Conservation (phyloP, 1,140 invertebrate species). For the Aphaenogaster rudis region DNA sequence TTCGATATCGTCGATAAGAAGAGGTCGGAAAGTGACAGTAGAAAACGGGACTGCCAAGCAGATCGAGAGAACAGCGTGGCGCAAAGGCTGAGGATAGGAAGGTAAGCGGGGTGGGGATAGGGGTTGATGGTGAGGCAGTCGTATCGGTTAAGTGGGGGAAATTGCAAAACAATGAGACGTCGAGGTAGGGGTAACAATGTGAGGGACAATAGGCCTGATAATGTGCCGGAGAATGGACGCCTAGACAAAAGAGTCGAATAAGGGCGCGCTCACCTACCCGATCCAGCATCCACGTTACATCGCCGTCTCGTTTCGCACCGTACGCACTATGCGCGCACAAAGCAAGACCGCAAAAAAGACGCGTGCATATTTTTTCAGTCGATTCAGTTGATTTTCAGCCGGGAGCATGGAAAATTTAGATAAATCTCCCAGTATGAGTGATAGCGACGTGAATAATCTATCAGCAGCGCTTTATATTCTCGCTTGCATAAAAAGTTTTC, state of each 20-base stretch:
- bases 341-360: conserved; percentile 68
- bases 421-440: conserved; percentile 29
- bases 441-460: background rate
- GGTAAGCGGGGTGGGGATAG: conserved; percentile 62
- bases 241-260: conserved; percentile 87
- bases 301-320: conserved; percentile 72
- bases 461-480: background rate
- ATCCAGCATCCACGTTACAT: conserved; percentile 78
- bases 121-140: conserved; percentile 77
- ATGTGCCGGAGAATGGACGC: conserved; percentile 86
- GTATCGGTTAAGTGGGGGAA: conserved; percentile 87
- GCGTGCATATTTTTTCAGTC: conserved; percentile 54
- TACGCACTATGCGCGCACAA: conserved; percentile 46
- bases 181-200: conserved; percentile 85
- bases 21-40: conserved; percentile 33
- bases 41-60: conserved; percentile 57
- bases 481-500: background rate
- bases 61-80: conserved; percentile 65
- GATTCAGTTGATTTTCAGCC: conserved; percentile 25
- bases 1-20: background rate
- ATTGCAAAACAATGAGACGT: conserved; percentile 87
- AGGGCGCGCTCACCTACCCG: conserved; percentile 82
- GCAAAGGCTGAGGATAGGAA: conserved; percentile 63
- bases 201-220: conserved; percentile 87
- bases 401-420: conserved; percentile 29